phyloP scores from a whole-genome alignment of 1,140 invertebrate species.

The Panagrolaimus sp. region DNA sequence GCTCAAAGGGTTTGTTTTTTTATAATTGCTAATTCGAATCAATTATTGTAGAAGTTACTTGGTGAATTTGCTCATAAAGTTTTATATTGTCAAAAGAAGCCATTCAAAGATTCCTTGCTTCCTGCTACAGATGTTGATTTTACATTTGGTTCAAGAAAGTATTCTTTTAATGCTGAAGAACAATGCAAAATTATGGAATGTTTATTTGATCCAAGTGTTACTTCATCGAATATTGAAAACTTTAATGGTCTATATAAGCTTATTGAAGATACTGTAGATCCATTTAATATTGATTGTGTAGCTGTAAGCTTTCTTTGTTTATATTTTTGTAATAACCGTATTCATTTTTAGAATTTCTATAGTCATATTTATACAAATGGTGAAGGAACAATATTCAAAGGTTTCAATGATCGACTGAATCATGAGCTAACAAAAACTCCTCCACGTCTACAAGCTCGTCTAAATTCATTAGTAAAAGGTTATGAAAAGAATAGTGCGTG shows the following conservation, averaged over 20 bases:
- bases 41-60: not conserved
- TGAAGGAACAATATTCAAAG: not conserved
- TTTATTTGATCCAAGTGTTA: not conserved
- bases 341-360: not conserved
- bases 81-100: not conserved
- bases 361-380: conserved; percentile 3
- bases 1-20: not conserved
- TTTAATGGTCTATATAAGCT: not conserved
- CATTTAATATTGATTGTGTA: not conserved
- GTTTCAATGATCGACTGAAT: not conserved
- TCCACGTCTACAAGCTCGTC: not conserved
- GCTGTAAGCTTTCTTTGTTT: not conserved
- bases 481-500: not conserved
- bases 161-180: not conserved
- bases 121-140: not conserved
- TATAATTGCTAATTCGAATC: not conserved
- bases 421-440: not conserved
- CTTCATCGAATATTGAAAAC: not conserved
- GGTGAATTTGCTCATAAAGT: not conserved
- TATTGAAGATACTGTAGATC: not conserved
- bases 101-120: not conserved
- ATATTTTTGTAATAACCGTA: not conserved
- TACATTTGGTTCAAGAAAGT: not conserved
- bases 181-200: not conserved
- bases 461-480: not conserved